Percentiles rank a stretch among this genome's conserved stretches.
These are phyloP conservation scores for Cynocephalus volans DNA, from an alignment of 2,113 vertebrate species.

Conservation along the genomic window DNA sequence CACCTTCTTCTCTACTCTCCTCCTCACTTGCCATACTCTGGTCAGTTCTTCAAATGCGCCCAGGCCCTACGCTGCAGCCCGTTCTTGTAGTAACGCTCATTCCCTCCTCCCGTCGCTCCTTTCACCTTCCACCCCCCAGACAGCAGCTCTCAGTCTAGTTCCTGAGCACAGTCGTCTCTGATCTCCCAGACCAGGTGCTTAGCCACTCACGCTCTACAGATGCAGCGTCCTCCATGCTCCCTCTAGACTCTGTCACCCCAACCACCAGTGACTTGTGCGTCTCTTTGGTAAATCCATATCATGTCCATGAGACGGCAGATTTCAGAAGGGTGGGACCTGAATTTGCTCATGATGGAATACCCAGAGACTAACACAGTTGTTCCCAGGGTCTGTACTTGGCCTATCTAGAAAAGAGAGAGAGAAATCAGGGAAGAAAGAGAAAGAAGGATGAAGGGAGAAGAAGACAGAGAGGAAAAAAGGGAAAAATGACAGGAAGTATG, in stretches of 20 bases:
- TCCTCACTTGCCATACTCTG: no score
- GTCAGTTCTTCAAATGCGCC: not conserved
- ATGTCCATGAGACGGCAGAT: not conserved
- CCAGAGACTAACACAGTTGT: not conserved
- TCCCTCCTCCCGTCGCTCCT: not conserved
- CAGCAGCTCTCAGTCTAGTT: not conserved
- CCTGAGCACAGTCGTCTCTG: not conserved
- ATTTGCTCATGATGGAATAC: not conserved
- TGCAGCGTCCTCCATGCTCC: not conserved
- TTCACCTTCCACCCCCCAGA: no score
- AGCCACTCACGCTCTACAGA: accelerated
- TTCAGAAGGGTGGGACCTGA: not conserved
- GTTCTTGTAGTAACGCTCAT: not conserved
- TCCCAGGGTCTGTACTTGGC: not conserved
- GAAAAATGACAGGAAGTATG: accelerated
- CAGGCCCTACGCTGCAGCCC: no score
- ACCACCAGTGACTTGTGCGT: not conserved
- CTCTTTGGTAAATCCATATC: not conserved
- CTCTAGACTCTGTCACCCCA: accelerated
- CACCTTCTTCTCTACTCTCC: not conserved
- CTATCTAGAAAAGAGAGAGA: not conserved
- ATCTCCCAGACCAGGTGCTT: not conserved
- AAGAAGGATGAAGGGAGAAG: no score
- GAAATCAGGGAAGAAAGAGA: accelerated
- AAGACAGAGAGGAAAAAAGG: no score